These are phyloP conservation scores for Ernsta delagoae DNA, from an alignment of 2,888 invertebrate genomes.

Conservation along the genomic window DNA sequence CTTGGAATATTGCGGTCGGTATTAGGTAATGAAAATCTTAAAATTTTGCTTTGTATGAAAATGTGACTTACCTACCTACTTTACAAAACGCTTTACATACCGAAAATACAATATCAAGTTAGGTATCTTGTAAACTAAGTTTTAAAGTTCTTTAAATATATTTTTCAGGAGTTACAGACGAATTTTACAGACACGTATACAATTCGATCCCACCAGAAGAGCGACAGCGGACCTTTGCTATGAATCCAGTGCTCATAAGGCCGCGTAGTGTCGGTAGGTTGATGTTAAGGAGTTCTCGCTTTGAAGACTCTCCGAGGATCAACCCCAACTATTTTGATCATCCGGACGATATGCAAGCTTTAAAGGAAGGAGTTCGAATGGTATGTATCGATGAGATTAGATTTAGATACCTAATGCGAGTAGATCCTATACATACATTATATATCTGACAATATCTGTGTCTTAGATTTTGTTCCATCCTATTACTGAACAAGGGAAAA, in stretches of 20 bases:
- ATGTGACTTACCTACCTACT: background rate
- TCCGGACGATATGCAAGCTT: conserved; percentile 87
- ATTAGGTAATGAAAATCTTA: conserved; percentile 75
- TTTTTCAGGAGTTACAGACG: conserved; percentile 80
- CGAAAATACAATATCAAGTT: no score
- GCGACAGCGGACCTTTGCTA: conserved; percentile 86
- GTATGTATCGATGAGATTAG: conserved; percentile 61
- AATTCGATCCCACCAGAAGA: conserved; percentile 66
- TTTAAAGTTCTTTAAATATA: background rate
- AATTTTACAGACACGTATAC: conserved; percentile 85
- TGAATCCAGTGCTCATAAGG: conserved; percentile 90
- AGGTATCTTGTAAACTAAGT: no score
- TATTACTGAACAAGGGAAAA: no score
- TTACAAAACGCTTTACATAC: no score
- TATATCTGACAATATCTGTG: no score
- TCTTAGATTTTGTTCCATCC: no score
- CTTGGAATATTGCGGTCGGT: conserved; percentile 87
- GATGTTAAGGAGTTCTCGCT: conserved; percentile 88
- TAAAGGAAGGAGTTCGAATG: conserved; percentile 90
- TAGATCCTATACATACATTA: no score
- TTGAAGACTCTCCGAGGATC: conserved; percentile 90
- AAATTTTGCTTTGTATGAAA: background rate
- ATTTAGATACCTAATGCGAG: background rate
- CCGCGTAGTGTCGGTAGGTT: conserved; percentile 91
- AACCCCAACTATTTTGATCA: conserved; percentile 93